Conservation (phyloP, 2,797 vertebrate species). For the Lindbergichthys nudifrons region DNA sequence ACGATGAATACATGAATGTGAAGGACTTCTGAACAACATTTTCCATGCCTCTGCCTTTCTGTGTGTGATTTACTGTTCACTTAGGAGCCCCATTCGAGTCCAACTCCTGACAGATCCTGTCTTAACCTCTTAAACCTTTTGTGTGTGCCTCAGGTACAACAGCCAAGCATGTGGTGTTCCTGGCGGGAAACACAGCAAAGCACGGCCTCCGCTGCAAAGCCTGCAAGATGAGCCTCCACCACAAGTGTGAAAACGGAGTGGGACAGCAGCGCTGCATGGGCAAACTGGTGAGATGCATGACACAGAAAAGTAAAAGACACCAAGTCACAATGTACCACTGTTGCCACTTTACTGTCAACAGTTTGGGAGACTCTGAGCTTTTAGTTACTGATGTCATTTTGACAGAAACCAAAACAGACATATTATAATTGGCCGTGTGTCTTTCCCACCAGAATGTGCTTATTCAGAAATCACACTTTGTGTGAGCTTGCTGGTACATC, state of each 20-base stretch:
- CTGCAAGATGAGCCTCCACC: conserved; percentile 99
- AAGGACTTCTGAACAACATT: conserved; percentile 13
- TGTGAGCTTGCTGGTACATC: conserved; percentile 70
- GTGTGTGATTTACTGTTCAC: conserved; percentile 8
- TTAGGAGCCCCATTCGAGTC: conserved; percentile 6
- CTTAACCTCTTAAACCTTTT: conserved; percentile 36
- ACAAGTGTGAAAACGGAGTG: conserved; percentile 93
- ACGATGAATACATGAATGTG: conserved; percentile 33
- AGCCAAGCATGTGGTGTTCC: conserved; percentile 82
- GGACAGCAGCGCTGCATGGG: conserved; percentile 96
- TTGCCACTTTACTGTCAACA: conserved; percentile 8
- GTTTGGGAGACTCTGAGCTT: conserved; percentile 21
- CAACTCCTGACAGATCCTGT: conserved; percentile 22
- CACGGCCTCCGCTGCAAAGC: conserved; percentile 97
- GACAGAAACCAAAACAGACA: conserved; percentile 47
- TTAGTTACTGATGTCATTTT: conserved; percentile 32
- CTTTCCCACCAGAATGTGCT: conserved; percentile 71
- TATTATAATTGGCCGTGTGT: conserved; percentile 41
- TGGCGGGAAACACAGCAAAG: conserved; percentile 93
- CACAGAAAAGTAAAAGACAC: neutral
- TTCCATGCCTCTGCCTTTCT: conserved; percentile 39
- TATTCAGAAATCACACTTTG: conserved; percentile 77
- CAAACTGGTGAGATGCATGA: conserved; percentile 91
- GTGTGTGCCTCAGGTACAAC: conserved; percentile 76
- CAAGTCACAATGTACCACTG: neutral